Conservation (phyloP, 2,797 vertebrate species). For the Argya squamiceps region DNA sequence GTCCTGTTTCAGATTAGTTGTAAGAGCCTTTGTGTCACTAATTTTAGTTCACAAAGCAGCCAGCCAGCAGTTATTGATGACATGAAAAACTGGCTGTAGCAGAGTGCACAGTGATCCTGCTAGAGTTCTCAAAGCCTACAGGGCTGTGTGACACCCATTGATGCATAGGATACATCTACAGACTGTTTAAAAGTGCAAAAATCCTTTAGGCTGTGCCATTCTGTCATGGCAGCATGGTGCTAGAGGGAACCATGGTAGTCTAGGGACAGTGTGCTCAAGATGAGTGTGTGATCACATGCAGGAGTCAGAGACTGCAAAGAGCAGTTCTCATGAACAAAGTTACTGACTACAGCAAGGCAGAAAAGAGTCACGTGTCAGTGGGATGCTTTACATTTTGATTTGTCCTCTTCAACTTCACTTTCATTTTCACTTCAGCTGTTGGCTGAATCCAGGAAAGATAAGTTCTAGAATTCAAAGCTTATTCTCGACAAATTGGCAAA, state of each 20-base stretch:
- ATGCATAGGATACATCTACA: background rate
- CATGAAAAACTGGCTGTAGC: background rate
- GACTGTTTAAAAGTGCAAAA: background rate
- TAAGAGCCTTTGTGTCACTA: background rate
- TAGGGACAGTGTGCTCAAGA: background rate
- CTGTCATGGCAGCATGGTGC: background rate
- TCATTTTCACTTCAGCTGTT: background rate
- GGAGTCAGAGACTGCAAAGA: background rate
- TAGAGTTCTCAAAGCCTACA: background rate
- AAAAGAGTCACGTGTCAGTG: fast-evolving
- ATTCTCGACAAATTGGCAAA: background rate
- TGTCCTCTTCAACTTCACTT: background rate
- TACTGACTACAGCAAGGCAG: background rate
- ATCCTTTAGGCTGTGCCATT: background rate
- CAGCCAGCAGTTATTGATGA: background rate
- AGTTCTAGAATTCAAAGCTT: background rate
- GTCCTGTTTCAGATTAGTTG: background rate
- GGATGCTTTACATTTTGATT: background rate
- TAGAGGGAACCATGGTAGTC: background rate
- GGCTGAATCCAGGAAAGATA: background rate
- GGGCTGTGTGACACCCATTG: background rate
- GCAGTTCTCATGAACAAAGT: background rate
- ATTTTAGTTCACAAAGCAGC: background rate
- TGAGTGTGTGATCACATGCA: background rate
- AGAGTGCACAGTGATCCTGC: background rate